Base-by-base conservation (phyloP, 1,140 invertebrate genomes). In the Ceratoteleas bidentatus region DNA sequence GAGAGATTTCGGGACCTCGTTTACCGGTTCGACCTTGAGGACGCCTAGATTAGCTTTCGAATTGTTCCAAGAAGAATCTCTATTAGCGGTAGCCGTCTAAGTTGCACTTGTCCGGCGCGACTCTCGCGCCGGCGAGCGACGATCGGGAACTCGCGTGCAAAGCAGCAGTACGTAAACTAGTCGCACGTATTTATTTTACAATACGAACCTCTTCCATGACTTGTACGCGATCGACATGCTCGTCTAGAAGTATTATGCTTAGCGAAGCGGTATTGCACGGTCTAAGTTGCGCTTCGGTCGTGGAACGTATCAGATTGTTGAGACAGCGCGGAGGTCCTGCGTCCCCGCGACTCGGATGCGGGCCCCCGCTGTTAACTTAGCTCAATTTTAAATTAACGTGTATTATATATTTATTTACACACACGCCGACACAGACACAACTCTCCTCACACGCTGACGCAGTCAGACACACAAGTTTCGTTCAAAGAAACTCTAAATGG, bases 401-500 rank as follows among this genome's bases (percentile, higher is more conserved):
- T n/a, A n/a, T n/a, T n/a, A n/a, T n/a, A n/a, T n/a, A n/a, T n/a
- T n/a, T n/a, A n/a, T n/a, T n/a, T n/a, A n/a, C n/a, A n/a, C n/a
- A n/a, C n/a, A n/a, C n/a, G n/a, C n/a, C n/a, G n/a, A n/a, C n/a
- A n/a, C n/a, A n/a, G n/a, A n/a, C n/a, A n/a, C n/a, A n/a, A n/a
- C n/a, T n/a, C n/a, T n/a, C n/a, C n/a, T n/a, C n/a, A n/a, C n/a
- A n/a, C n/a, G n/a, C n/a, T n/a, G n/a, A n/a, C n/a, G n/a, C n/a
- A n/a, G n/a, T n/a, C n/a, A n/a, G 84, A 70, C 49, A 84, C 72
- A 81, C n/a, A 77, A 74, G 84, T 88, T 88, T 88, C 84, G 77
- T 75, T 84, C 65, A 84, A 81, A 66, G 85, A 87, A 86, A 84
- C 78, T 87, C 85, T 85, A 85, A 86, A 88, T 90, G 86, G 88